A percentile compares a stretch with the other conserved stretches of the same genome.
phyloP scores from a whole-genome alignment of 2,113 vertebrate genomes.

The Platycercus adscitus region DNA sequence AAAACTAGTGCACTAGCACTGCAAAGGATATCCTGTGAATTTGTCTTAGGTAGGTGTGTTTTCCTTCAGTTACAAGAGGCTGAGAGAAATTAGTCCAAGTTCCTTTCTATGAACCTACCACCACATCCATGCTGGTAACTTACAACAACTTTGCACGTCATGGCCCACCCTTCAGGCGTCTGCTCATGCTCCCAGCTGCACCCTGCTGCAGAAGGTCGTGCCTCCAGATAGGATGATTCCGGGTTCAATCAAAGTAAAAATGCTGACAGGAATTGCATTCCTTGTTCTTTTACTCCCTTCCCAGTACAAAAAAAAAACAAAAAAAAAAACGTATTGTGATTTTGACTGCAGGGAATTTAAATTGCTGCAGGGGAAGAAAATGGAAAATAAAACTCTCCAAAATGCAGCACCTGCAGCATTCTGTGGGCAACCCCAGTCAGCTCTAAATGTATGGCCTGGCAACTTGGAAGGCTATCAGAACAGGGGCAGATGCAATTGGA shows the following conservation, averaged over 20 bases:
- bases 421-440: not conserved
- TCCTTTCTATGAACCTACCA: not conserved
- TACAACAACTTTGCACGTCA: not conserved
- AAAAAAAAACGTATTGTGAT: not conserved
- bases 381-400: not conserved
- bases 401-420: not conserved
- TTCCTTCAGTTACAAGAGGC: not conserved
- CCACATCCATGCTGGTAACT: not conserved
- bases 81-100: not conserved
- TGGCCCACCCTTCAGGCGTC: not conserved
- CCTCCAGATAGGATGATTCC: not conserved
- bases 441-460: not conserved
- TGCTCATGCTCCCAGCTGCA: not conserved
- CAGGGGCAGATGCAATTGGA: not conserved
- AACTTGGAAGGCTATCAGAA: fast-evolving
- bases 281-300: not conserved
- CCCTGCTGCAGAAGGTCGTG: not conserved
- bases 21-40: not conserved
- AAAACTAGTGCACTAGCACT: not conserved
- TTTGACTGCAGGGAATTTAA: not conserved
- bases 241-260: not conserved
- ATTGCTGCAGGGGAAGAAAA: not conserved
- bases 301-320: not conserved
- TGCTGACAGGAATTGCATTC: not conserved
- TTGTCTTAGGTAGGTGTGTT: not conserved